Conservation (phyloP, 2,797 vertebrate species). For the Coranthus polyacanthus region DNA sequence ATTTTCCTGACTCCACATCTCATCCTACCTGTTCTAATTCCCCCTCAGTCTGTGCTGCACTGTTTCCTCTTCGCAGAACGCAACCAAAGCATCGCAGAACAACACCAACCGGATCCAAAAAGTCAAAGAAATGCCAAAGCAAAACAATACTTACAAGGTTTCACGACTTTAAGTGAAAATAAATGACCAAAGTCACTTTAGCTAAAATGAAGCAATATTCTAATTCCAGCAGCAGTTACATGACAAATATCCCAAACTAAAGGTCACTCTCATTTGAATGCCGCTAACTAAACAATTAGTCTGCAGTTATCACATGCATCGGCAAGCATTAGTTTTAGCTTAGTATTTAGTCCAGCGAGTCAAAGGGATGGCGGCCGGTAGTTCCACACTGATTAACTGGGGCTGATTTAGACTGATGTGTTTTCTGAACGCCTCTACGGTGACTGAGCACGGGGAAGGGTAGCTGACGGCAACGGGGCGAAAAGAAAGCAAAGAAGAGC, state of each 20-base stretch:
- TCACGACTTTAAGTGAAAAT: conserved; percentile 8
- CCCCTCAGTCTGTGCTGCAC: too few species aligned
- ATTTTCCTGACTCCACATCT: conserved; percentile 8
- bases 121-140: not conserved
- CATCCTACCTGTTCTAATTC: too few species aligned
- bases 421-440: conserved; percentile 62
- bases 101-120: not conserved
- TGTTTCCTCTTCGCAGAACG: too few species aligned
- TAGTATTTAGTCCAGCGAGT: conserved; percentile 50
- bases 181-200: conserved; percentile 28
- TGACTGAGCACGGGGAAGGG: conserved; percentile 59
- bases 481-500: conserved; percentile 54
- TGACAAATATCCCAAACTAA: conserved; percentile 61
- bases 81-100: too few species aligned
- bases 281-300: conserved; percentile 68
- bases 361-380: conserved; percentile 49
- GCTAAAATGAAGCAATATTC: conserved; percentile 18
- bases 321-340: conserved; percentile 64
- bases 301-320: conserved; percentile 68
- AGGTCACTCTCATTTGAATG: conserved; percentile 63
- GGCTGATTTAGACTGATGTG: conserved; percentile 79
- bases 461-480: conserved; percentile 45
- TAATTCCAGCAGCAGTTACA: conserved; percentile 35
- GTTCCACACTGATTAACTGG: conserved; percentile 63
- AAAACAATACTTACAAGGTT: not conserved